A percentile compares a stretch with the other conserved stretches of the same genome.
phyloP scores from a whole-genome alignment of 2,888 invertebrate genomes.

The Allolobophora icterica region DNA sequence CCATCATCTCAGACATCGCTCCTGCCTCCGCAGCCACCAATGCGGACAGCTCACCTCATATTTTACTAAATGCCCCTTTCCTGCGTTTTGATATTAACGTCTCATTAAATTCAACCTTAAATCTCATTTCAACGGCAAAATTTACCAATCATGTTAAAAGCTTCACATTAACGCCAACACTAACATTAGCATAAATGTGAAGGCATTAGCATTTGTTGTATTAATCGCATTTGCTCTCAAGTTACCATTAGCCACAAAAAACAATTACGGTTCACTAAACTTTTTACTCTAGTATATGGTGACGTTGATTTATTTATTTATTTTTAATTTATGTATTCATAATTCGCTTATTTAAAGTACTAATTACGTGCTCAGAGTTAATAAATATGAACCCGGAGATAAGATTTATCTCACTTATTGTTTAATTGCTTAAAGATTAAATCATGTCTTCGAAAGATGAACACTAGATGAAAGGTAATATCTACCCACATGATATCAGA shows the following conservation, averaged over 20 bases:
- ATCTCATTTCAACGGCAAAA: too few species aligned
- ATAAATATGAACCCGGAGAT: neutral
- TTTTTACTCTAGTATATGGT: too few species aligned
- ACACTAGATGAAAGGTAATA: neutral
- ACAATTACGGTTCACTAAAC: too few species aligned
- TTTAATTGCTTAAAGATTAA: neutral
- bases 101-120: too few species aligned
- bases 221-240: too few species aligned
- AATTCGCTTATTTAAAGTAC: neutral
- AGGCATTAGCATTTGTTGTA: neutral
- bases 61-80: too few species aligned
- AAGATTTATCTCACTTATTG: neutral
- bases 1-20: too few species aligned
- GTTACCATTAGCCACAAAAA: too few species aligned
- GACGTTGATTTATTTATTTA: neutral
- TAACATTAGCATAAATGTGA: neutral
- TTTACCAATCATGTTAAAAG: neutral
- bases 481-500: neutral
- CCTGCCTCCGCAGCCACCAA: too few species aligned
- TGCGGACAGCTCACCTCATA: too few species aligned
- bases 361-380: neutral
- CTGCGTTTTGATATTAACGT: too few species aligned
- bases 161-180: neutral
- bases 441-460: neutral
- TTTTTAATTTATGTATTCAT: too few species aligned